Evolutionary conservation across 2,888 invertebrate species (phyloP).

Genomic region (Ornithoptera alexandrae): DNA sequence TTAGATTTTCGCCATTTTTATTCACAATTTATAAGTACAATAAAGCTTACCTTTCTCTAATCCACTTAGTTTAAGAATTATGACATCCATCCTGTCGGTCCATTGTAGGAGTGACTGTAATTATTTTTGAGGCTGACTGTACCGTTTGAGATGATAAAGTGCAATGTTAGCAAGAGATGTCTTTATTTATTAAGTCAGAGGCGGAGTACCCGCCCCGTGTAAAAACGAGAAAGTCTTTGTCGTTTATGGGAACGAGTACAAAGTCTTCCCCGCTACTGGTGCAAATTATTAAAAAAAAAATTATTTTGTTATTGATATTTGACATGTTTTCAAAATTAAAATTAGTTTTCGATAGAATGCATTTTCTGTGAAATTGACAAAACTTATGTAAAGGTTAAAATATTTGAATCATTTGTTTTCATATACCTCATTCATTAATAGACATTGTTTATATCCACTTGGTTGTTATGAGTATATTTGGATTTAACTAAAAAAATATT

Average conservation of each 20-base stretch:
- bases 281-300: neutral
- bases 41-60: conserved; percentile 11
- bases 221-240: neutral
- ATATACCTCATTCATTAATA: too few species aligned
- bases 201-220: conserved; percentile 12
- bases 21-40: conserved; percentile 29
- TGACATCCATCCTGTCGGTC: neutral
- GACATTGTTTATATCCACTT: too few species aligned
- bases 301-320: neutral
- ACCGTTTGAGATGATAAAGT: conserved; percentile 31
- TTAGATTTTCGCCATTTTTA: neutral
- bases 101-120: conserved; percentile 5
- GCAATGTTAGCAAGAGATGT: conserved; percentile 31
- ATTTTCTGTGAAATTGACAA: too few species aligned
- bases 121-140: conserved; percentile 34
- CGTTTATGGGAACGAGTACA: neutral
- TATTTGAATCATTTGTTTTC: too few species aligned
- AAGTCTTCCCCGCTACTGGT: conserved; percentile 3
- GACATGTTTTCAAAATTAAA: neutral
- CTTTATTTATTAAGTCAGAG: conserved; percentile 34
- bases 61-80: conserved; percentile 20
- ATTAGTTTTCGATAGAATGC: too few species aligned
- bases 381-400: too few species aligned
- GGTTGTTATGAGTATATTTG: too few species aligned
- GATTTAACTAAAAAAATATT: too few species aligned